Base-by-base conservation (phyloP, 1,140 invertebrate genomes). In the Neodiprion virginianus region DNA sequence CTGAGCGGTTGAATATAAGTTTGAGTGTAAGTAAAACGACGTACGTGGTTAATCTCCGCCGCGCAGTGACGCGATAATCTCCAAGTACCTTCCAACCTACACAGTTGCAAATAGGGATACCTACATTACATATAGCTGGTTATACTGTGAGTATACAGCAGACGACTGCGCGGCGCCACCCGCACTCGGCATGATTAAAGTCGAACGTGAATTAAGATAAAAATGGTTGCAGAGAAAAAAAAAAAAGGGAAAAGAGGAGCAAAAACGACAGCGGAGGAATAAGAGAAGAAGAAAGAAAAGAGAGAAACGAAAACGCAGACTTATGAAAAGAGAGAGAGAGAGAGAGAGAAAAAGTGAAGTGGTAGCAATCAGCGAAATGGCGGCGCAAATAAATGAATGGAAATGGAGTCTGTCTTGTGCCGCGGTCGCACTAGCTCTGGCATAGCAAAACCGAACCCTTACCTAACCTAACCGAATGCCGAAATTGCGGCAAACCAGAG, bases 301-400 rank as follows among this genome's bases (percentile, higher is more conserved):
- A 74, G 40, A 77, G 72, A 67, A 50, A 69, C 71, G 67, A 14
- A 28, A 21, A 75, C 11, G 66, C 65, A 68, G 48, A 40, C 61
- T 71, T 71, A 48, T 65, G 1, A 12, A 72, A 71, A 48, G 71
- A n/a, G 14, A 49, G 40, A 69, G 17, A 50, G 67, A 74, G 49
- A 70, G 50, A 21, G 67, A 48, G 72, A 74, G 53, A 61, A 1
- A 61, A 61, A 61, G 53, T 12, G 17, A 49, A 23, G 73, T 72
- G 75, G 78, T 83, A 79, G 84, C 83, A 86, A 86, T 86, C 85
- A 86, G 79, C 80, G 85, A 84, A 86, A 85, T 86, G 85, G 84
- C 84, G 81, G 84, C 79, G 84, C 82, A 86, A 85, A 86, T 86
- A 85, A 86, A 86, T 85, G 84, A 86, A 85, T 86, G 85, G 84